Evolutionary conservation across 1,140 invertebrate species (phyloP).

Genomic region (Cyclina sinensis): DNA sequence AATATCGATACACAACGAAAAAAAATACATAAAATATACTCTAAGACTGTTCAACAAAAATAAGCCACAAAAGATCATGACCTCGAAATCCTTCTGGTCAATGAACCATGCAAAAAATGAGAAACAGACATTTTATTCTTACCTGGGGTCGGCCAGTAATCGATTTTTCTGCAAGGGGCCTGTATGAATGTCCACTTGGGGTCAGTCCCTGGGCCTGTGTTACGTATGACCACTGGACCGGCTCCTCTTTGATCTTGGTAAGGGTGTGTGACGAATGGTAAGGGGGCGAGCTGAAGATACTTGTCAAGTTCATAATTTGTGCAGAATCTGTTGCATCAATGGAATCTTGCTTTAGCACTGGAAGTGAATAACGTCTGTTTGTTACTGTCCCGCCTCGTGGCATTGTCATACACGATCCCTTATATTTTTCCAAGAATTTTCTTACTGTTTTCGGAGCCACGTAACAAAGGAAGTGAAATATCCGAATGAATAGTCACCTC

Average conservation of each 20-base stretch:
- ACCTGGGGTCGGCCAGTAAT: constrained; percentile 70
- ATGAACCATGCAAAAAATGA: constrained; percentile 51
- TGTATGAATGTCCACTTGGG: constrained; percentile 70
- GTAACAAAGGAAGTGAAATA: constrained; percentile 70
- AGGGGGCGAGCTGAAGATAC: constrained; percentile 75
- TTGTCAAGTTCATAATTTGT: constrained; percentile 79
- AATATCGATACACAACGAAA: neutral
- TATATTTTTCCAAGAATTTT: constrained; percentile 57
- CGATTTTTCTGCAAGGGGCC: constrained; percentile 69
- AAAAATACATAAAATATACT: too few relatives aligned
- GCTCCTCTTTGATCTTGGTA: constrained; percentile 67
- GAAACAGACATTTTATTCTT: constrained; percentile 34
- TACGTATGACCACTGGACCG: constrained; percentile 36
- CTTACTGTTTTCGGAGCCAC: constrained; percentile 41
- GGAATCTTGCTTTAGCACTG: constrained; percentile 79
- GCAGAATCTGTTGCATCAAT: constrained; percentile 73
- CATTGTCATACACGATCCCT: constrained; percentile 71
- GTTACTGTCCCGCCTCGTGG: constrained; percentile 78
- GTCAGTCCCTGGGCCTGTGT: constrained; percentile 65
- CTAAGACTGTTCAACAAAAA: too few relatives aligned
- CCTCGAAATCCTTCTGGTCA: constrained; percentile 51
- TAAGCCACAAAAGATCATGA: neutral
- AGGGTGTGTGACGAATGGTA: constrained; percentile 53
- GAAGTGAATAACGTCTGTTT: constrained; percentile 74
- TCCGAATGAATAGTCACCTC: constrained; percentile 55